Conservation (phyloP, 2,113 vertebrate species). For the Rhinoderma darwinii region DNA sequence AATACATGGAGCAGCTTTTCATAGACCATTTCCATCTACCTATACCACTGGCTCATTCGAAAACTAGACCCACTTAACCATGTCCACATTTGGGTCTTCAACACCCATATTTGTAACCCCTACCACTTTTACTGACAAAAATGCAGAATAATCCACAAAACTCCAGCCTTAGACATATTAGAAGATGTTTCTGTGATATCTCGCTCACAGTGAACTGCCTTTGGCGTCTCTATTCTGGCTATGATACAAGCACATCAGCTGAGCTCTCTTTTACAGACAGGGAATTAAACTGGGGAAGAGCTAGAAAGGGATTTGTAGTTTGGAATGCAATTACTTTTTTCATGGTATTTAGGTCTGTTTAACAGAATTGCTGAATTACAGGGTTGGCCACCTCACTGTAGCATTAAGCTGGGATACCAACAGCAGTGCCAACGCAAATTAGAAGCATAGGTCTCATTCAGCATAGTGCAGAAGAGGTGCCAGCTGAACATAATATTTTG, state of each 20-base stretch:
- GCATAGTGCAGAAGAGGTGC: neutral
- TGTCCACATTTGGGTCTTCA: neutral
- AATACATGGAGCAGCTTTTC: neutral
- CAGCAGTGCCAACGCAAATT: constrained; percentile 16
- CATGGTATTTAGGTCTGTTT: constrained; percentile 13
- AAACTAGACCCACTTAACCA: neutral
- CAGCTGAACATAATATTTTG: neutral
- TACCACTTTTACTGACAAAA: neutral
- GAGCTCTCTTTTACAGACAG: neutral
- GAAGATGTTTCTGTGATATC: neutral
- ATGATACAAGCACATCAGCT: neutral
- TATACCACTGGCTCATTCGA: neutral
- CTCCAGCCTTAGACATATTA: neutral
- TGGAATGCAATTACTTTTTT: constrained; percentile 17
- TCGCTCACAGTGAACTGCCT: neutral
- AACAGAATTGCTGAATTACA: constrained; percentile 15
- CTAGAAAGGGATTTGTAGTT: neutral
- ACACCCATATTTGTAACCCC: neutral
- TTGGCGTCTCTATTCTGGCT: neutral
- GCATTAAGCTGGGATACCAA: neutral
- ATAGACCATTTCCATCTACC: neutral
- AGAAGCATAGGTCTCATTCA: neutral
- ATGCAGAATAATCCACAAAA: neutral
- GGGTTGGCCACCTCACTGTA: constrained; percentile 19
- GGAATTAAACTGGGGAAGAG: neutral